Conservation (phyloP, 1,140 invertebrate genomes). For the Trichonephila clavata region DNA sequence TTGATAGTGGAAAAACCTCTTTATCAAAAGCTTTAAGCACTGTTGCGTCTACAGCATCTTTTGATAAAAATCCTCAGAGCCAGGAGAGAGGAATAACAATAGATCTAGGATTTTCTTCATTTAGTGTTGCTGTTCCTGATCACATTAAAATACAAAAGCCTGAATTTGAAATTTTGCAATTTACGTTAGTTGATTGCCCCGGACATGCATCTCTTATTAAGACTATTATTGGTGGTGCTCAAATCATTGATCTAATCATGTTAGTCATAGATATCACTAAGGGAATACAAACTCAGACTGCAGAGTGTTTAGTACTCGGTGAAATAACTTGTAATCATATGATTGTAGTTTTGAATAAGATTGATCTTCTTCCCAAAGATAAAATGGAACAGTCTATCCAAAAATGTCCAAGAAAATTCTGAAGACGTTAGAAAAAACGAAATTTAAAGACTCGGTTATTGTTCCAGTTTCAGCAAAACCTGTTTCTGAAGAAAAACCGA, state of each 20-base stretch:
- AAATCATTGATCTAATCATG: constrained; percentile 90
- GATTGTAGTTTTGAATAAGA: constrained; percentile 89
- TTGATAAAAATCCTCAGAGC: constrained; percentile 90
- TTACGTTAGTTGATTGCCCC: constrained; percentile 90
- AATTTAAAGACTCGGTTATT: constrained; percentile 83
- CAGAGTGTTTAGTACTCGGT: constrained; percentile 89
- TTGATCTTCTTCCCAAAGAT: constrained; percentile 84
- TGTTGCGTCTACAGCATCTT: constrained; percentile 87
- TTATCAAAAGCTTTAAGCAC: constrained; percentile 87
- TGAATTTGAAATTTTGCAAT: constrained; percentile 82
- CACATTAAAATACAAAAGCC: constrained; percentile 79
- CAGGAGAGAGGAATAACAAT: constrained; percentile 89
- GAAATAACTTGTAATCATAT: constrained; percentile 87
- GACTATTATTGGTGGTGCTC: constrained; percentile 89
- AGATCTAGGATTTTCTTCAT: constrained; percentile 89
- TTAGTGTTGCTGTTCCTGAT: constrained; percentile 82
- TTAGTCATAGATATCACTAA: constrained; percentile 88
- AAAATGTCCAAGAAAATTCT: constrained; percentile 83
- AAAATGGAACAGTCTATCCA: constrained; percentile 83
- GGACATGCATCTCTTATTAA: constrained; percentile 89
- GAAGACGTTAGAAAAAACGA: constrained; percentile 85
- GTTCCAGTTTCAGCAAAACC: constrained; percentile 84
- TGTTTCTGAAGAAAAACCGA: constrained; percentile 79
- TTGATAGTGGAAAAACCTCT: constrained; percentile 90
- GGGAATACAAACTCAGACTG: constrained; percentile 91